Percentiles rank a stretch among this genome's conserved stretches.
Evolutionary conservation across 2,113 vertebrate genomes (phyloP).

Genomic region (Excalfactoria chinensis): DNA sequence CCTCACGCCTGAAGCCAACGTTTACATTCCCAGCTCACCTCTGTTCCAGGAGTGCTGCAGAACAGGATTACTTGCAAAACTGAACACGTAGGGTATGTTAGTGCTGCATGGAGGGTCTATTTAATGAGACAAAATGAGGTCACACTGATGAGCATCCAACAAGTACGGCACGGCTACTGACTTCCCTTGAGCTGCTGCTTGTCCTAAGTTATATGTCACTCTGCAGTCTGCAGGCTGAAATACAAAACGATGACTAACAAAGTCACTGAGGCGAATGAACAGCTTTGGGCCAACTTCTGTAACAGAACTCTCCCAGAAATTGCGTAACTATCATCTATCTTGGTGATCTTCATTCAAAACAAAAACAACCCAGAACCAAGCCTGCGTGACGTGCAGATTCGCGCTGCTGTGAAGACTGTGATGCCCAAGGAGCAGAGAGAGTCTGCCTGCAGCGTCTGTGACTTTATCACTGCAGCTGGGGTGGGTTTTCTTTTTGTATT

Average conservation of each 20-base stretch:
- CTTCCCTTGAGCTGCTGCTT: slow-evolving; percentile 43
- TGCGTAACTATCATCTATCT: slow-evolving; percentile 14
- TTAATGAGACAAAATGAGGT: slow-evolving; percentile 51
- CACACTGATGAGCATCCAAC: not conserved
- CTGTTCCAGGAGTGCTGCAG: not conserved
- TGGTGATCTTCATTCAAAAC: slow-evolving; percentile 30
- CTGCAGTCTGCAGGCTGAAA: slow-evolving; percentile 23
- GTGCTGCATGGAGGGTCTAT: not conserved
- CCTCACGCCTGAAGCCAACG: not conserved
- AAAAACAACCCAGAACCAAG: not conserved
- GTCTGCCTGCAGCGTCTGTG: not conserved
- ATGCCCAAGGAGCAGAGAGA: not conserved
- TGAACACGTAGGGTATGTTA: not conserved
- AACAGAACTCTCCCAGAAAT: slow-evolving; percentile 12
- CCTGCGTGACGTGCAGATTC: not conserved
- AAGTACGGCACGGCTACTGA: not conserved
- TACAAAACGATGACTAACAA: slow-evolving; percentile 34
- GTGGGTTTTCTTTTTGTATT: not conserved
- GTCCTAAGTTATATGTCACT: slow-evolving; percentile 35
- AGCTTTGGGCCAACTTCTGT: slow-evolving; percentile 44
- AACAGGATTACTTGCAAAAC: not conserved
- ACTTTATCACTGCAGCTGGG: not conserved
- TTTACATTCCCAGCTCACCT: slow-evolving; percentile 14
- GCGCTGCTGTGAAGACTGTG: not conserved
- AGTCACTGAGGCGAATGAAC: not conserved